Evolutionary conservation across 2,888 invertebrate genomes (phyloP), one percentile per base, ranked within the genome.

Genomic region (Drosophila aldrichi): DNA sequence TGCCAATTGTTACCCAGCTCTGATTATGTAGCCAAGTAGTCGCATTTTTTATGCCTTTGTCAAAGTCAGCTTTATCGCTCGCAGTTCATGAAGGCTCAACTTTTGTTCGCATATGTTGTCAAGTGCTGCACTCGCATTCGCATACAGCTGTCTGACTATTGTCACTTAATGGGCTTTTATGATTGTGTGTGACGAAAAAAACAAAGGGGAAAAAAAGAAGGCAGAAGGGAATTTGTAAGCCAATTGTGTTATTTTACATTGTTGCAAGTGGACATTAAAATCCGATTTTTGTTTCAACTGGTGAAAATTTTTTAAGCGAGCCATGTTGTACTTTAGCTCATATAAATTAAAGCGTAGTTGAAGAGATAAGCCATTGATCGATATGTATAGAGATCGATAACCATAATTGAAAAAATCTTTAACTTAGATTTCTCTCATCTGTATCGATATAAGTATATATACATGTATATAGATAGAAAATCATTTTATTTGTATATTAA

Each of bases 61-160:
- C 58, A 48, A 48, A 36, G 48, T 20, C 40, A 22, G 60, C 46
- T 64, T 64, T 49, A 49, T 61, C 25, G 62, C 25, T 29, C 18
- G 18, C 48, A 49, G 41, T 36, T 34, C 18, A 49, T 41, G 49
- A 49, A 41, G n/a, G 34, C 20, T 57, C n/a, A 36, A n/a, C 25
- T 36, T 49, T 43, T 36, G 22, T 36, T 34, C 51, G 43, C 64
- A 51, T 48, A 43, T 43, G 20, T 18, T 65, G 64, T 51, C 49
- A 38, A 64, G 29, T 51, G 51, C 36, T 46, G 34, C 65, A 51
- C 43, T 49, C 32, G 32, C 14, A 36, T 29, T 16, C 34, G 36
- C n/a, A n/a, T 16, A 36, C 48, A 44, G 20, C 14, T 51, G 64
- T 64, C 34, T 25, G 48, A 51, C 41, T 29, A 36, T 51, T 29